Evolutionary conservation across 1,140 invertebrate species (phyloP).

Genomic region (Heliothis subflexa): DNA sequence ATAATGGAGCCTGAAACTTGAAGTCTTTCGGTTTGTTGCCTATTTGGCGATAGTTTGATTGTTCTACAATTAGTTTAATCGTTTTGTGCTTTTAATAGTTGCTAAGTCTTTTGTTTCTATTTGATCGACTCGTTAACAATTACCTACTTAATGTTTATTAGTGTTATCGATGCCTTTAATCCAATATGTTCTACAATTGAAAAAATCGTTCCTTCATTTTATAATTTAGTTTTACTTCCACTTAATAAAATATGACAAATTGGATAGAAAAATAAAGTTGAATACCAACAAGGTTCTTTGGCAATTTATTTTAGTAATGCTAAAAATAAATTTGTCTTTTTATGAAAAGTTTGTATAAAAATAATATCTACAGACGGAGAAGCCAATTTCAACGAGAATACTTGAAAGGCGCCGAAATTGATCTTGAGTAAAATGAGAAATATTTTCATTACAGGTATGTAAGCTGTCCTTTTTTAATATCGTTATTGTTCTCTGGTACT

Average conservation of each 20-base stretch:
- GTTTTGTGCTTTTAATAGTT: too few species aligned
- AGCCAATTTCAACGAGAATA: not conserved
- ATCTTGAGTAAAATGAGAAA: not conserved
- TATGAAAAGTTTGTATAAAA: not conserved
- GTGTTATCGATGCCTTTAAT: not conserved
- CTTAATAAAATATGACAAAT: not conserved
- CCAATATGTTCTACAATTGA: not conserved
- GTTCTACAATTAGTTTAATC: not conserved
- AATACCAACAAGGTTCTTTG: not conserved
- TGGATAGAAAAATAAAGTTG: not conserved
- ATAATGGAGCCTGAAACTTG: not conserved
- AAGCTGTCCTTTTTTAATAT: not conserved
- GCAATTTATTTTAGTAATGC: not conserved
- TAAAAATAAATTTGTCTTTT: not conserved
- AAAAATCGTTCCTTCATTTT: too few species aligned
- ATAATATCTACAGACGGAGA: not conserved
- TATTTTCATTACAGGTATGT: not conserved
- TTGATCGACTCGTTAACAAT: too few species aligned
- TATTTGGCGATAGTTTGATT: not conserved
- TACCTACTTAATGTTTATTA: too few species aligned
- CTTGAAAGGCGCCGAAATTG: not conserved
- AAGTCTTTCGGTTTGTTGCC: constrained; percentile 6
- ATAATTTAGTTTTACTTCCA: too few species aligned
- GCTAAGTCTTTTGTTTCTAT: too few species aligned
- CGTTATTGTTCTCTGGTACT: not conserved